These are phyloP conservation scores for Heliconius erato DNA, from an alignment of 2,888 invertebrate species.

Conservation along the genomic window DNA sequence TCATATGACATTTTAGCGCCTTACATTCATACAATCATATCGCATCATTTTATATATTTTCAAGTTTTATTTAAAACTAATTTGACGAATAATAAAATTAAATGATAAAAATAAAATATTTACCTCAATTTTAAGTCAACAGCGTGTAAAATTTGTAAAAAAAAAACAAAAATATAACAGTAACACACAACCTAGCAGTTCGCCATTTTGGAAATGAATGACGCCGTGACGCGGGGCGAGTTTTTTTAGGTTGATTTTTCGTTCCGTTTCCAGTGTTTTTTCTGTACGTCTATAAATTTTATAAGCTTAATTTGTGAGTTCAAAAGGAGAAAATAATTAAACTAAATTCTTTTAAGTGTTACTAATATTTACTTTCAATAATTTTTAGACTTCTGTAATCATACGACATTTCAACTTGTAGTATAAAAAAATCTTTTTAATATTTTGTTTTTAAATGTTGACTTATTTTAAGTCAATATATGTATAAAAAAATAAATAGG, in stretches of 20 bases:
- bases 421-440: too few relatives aligned
- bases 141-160: slow-evolving; percentile 70
- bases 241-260: slow-evolving; percentile 52
- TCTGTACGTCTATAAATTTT: not conserved
- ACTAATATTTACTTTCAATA: too few relatives aligned
- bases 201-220: slow-evolving; percentile 78
- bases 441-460: too few relatives aligned
- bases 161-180: slow-evolving; percentile 69
- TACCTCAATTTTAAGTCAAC: slow-evolving; percentile 75
- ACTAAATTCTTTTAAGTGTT: too few relatives aligned
- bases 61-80: slow-evolving; percentile 40
- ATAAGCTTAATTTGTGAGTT: not conserved
- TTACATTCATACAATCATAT: not conserved
- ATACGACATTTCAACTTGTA: too few relatives aligned
- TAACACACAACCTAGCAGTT: slow-evolving; percentile 74
- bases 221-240: slow-evolving; percentile 39
- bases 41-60: slow-evolving; percentile 9
- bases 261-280: slow-evolving; percentile 55
- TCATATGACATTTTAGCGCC: not conserved
- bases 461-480: too few relatives aligned
- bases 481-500: too few relatives aligned
- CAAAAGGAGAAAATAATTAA: not conserved
- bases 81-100: slow-evolving; percentile 27
- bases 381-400: too few relatives aligned
- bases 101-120: slow-evolving; percentile 45